Conservation (phyloP, 2,888 invertebrate species). For the Erebia aethiops region DNA sequence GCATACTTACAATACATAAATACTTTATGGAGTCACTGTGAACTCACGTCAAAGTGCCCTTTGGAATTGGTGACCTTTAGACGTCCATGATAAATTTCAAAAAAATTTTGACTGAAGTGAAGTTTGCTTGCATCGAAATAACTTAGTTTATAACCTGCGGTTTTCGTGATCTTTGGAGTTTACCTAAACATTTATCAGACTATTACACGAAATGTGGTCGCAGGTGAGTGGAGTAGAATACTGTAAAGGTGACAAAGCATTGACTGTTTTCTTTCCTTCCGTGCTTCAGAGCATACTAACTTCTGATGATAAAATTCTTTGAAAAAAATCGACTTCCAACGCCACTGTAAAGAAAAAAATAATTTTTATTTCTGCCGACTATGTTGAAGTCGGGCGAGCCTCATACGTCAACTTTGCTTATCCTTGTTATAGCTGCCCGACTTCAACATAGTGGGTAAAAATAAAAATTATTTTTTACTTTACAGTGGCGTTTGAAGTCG, state of each 20-base stretch:
- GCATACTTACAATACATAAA: too few relatives aligned
- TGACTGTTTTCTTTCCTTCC: neutral
- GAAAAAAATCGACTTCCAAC: too few relatives aligned
- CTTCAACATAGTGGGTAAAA: too few relatives aligned
- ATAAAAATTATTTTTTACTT: too few relatives aligned
- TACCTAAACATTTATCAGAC: too few relatives aligned
- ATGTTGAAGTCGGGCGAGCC: too few relatives aligned
- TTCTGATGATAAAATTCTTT: too few relatives aligned
- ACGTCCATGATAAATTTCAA: constrained; percentile 6
- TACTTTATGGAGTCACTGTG: neutral
- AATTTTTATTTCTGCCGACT: too few relatives aligned
- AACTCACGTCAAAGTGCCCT: constrained; percentile 10
- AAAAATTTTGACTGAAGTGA: constrained; percentile 8
- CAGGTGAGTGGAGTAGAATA: neutral
- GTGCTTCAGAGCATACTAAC: neutral
- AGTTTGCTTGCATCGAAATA: constrained; percentile 7
- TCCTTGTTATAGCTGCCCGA: too few relatives aligned
- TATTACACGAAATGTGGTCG: neutral
- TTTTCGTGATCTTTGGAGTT: neutral
- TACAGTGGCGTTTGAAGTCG: too few relatives aligned
- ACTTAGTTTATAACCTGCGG: neutral
- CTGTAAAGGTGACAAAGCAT: neutral
- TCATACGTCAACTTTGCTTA: too few relatives aligned
- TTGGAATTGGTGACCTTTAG: constrained; percentile 18
- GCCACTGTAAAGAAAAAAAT: too few relatives aligned